Evolutionary conservation across 2,797 vertebrate species (phyloP).

Genomic region (Trachurus trachurus): DNA sequence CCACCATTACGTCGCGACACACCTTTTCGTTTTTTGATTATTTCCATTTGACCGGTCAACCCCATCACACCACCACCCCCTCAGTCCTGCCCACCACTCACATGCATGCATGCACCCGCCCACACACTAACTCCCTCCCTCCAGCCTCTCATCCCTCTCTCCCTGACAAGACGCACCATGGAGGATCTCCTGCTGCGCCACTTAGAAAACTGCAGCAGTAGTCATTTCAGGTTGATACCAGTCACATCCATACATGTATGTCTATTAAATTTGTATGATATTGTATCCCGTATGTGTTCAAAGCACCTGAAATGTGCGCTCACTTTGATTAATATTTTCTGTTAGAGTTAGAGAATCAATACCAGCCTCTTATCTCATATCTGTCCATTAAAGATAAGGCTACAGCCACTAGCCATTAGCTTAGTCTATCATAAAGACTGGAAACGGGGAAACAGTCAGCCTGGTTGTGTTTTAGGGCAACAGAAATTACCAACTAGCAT

Average conservation of each 20-base stretch:
- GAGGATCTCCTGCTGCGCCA: slow-evolving; percentile 44
- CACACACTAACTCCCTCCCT: slow-evolving; percentile 21
- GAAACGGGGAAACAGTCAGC: background rate
- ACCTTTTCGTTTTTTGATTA: slow-evolving; percentile 74
- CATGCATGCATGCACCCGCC: slow-evolving; percentile 4
- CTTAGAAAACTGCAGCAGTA: slow-evolving; percentile 43
- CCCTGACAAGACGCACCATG: slow-evolving; percentile 18
- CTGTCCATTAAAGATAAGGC: background rate
- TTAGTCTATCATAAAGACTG: background rate
- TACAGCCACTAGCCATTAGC: background rate
- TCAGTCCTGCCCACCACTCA: slow-evolving; percentile 21
- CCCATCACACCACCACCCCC: slow-evolving; percentile 4
- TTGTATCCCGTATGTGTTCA: background rate
- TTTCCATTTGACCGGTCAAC: slow-evolving; percentile 69
- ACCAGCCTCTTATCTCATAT: background rate
- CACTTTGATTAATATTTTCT: background rate
- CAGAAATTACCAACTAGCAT: background rate
- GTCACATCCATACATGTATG: background rate
- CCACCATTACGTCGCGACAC: slow-evolving; percentile 61
- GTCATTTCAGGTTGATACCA: slow-evolving; percentile 38
- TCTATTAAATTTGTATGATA: background rate
- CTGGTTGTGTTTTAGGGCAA: background rate
- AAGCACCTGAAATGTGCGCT: background rate
- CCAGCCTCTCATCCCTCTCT: slow-evolving; percentile 35
- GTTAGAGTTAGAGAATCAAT: background rate